These are phyloP conservation scores for Leptinotarsa undecemlineata DNA, from an alignment of 1,140 invertebrate species.

Conservation along the genomic window DNA sequence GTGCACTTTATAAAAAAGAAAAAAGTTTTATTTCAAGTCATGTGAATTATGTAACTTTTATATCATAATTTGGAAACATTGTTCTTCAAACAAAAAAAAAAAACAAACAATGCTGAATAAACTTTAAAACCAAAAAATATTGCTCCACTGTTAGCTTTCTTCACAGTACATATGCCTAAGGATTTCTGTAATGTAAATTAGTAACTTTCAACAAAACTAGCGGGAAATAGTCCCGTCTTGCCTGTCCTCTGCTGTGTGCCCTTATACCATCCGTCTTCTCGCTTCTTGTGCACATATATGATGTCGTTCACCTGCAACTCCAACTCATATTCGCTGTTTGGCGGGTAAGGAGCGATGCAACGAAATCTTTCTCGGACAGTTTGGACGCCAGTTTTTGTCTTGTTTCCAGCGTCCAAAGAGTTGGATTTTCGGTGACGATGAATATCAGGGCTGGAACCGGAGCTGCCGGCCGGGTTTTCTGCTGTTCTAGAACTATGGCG, in stretches of 20 bases:
- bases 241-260: constrained; percentile 88
- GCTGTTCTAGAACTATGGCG: constrained; percentile 35
- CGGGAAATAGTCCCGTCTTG: constrained; percentile 89
- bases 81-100: no score
- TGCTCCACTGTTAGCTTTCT: no score
- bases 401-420: constrained; percentile 71
- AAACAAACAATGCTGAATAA: no score
- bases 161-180: no score
- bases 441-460: constrained; percentile 49
- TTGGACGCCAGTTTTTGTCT: constrained; percentile 58
- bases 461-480: constrained; percentile 45
- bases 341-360: constrained; percentile 93
- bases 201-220: constrained; percentile 85
- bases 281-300: constrained; percentile 88
- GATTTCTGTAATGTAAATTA: neutral
- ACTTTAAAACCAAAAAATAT: no score
- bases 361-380: constrained; percentile 74
- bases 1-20: no score
- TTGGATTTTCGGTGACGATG: constrained; percentile 77
- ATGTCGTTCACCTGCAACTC: constrained; percentile 89
- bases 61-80: no score
- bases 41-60: no score
- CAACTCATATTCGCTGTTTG: constrained; percentile 89
- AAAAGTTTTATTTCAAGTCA: no score
- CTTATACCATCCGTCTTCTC: constrained; percentile 95